These are phyloP conservation scores for Drosophila rufa DNA, from an alignment of 1,140 invertebrate species.

Conservation along the genomic window DNA sequence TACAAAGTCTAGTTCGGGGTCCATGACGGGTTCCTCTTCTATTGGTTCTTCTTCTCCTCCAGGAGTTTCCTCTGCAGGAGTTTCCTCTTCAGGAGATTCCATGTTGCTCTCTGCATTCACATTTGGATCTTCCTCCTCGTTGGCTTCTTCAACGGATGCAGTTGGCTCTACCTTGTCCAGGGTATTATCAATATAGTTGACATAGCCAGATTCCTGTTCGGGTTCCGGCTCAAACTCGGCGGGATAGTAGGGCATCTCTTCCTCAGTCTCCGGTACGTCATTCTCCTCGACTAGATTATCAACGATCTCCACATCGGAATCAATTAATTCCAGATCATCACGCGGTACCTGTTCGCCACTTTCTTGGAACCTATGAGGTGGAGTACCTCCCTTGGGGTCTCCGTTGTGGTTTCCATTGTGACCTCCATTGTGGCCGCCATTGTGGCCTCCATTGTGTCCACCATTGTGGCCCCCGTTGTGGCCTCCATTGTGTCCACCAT, in stretches of 20 bases:
- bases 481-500: neutral
- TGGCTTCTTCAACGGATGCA: constrained; percentile 18
- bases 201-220: constrained; percentile 6
- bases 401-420: neutral
- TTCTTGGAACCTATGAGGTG: neutral
- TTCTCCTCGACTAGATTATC: constrained; percentile 32
- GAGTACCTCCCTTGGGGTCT: neutral
- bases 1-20: constrained; percentile 20
- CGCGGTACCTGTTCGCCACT: constrained; percentile 9
- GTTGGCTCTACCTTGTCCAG: neutral
- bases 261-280: constrained; percentile 7
- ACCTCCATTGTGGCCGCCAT: neutral
- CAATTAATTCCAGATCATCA: constrained; percentile 14
- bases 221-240: constrained; percentile 1
- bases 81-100: neutral
- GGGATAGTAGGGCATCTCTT: constrained; percentile 2
- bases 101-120: neutral
- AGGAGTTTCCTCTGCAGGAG: neutral
- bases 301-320: constrained; percentile 24
- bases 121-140: constrained; percentile 2
- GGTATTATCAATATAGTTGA: constrained; percentile 13
- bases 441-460: neutral
- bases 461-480: neutral
- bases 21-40: constrained; percentile 14
- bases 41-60: constrained; percentile 8